phyloP scores from a whole-genome alignment of 1,140 invertebrate species.

The Cecropterus lyciades region DNA sequence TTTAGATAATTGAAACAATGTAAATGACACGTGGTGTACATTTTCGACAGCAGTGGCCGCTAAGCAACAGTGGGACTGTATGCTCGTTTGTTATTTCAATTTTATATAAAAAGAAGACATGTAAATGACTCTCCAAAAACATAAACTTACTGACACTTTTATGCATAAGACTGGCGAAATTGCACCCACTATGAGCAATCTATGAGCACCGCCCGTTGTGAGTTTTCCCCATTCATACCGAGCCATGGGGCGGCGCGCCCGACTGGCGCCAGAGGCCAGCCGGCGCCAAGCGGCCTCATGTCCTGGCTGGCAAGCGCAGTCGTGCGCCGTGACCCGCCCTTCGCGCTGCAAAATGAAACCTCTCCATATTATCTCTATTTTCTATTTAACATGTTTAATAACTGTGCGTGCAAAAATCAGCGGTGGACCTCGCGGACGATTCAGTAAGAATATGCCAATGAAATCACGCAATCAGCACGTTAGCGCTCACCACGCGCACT shows the following conservation, averaged over 20 bases:
- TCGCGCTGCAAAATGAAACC: conserved; percentile 63
- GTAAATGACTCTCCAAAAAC: no score
- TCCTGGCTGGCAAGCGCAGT: conserved; percentile 60
- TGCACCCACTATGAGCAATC: no score
- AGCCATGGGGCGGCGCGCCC: conserved; percentile 54
- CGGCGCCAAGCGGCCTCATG: conserved; percentile 60
- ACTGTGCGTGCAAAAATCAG: conserved; percentile 56
- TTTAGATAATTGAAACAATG: no score
- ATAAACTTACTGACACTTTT: no score
- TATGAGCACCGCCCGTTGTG: conserved; percentile 9
- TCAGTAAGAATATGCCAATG: conserved; percentile 41
- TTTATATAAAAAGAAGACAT: no score
- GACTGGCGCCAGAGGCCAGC: conserved; percentile 55
- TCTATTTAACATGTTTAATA: conserved; percentile 35
- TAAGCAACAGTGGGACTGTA: no score
- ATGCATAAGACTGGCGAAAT: no score
- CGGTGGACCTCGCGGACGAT: conserved; percentile 61
- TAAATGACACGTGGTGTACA: no score
- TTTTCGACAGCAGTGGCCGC: no score
- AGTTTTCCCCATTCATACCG: conserved; percentile 47
- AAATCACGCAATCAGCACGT: conserved; percentile 54
- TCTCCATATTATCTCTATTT: conserved; percentile 38
- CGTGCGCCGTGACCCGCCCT: conserved; percentile 62
- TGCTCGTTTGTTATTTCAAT: no score
- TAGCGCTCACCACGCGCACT: conserved; percentile 63